A percentile compares a stretch with the other conserved stretches of the same genome.
phyloP scores from a whole-genome alignment of 2,113 vertebrate genomes.

The Apeltes quadracus region DNA sequence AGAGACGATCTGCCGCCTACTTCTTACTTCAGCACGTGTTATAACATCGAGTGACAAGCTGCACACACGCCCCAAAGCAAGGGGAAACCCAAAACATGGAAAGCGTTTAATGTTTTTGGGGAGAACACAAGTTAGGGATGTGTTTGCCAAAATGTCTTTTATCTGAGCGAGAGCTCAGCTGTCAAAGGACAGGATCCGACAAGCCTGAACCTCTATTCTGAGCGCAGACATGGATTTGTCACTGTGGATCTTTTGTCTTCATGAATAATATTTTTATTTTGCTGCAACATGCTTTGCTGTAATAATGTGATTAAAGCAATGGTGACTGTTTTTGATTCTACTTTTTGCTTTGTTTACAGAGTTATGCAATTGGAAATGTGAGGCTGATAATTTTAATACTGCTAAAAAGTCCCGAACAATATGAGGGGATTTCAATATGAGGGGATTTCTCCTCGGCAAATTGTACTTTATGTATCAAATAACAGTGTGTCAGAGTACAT shows the following conservation, averaged over 20 bases:
- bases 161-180: constrained; percentile 11
- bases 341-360: constrained; percentile 34
- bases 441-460: constrained; percentile 24
- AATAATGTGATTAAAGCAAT: constrained; percentile 23
- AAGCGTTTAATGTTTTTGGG: constrained; percentile 52
- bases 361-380: neutral
- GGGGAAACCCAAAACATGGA: constrained; percentile 35
- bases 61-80: constrained; percentile 16
- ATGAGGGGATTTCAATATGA: constrained; percentile 34
- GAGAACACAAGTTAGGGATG: constrained; percentile 28
- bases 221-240: constrained; percentile 20
- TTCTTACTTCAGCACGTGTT: constrained; percentile 26
- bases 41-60: constrained; percentile 40
- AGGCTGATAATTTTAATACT: neutral
- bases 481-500: neutral
- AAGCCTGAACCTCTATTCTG: constrained; percentile 31
- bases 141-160: constrained; percentile 27
- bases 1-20: constrained; percentile 51
- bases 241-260: constrained; percentile 19
- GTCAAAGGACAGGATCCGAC: constrained; percentile 48
- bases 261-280: constrained; percentile 30
- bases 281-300: constrained; percentile 28
- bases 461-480: constrained; percentile 9
- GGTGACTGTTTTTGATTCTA: too few species aligned
- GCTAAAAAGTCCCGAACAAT: constrained; percentile 33